Base-by-base conservation (phyloP, 2,888 invertebrate species). In the Heliothis peltigera region DNA sequence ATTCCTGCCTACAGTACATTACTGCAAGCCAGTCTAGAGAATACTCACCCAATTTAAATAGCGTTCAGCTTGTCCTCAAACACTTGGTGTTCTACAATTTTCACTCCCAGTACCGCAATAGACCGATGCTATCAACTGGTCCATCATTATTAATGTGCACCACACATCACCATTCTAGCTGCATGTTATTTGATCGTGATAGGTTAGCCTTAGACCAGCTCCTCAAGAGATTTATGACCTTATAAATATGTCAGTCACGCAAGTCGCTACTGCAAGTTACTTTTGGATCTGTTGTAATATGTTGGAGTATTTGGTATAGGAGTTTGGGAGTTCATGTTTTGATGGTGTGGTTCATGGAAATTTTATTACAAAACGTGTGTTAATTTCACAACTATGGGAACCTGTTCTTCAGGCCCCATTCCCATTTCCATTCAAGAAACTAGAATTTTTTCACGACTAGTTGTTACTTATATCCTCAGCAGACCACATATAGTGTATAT, bases 171-270 rank as follows among this genome's bases (percentile, higher is more conserved):
- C 7, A 63, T 59, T 52, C 35, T 48, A 59, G 70, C 58, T 70
- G 76, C 70, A 75, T 75, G 70, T 63, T 72, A 60, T 68, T 59
- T 48, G 76, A 75, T 72, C 71, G 70, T 72, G 71, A 75, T 75
- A 72, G 76, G 76, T 70, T 70, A 72, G 71, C 28, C 63, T 58
- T 18, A 70, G 71, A 59, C 71, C 46, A 17, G 47, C 49, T 58
- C 21, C 58, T 62, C 35, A 74, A n/a, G 54, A 71, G 87, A 91
- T 90, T 91, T 91, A 91, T 88, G 85, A 81, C 79, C 79, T 84
- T 84, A 88, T 91, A 91, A 91, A 91, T 87, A 89, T 88, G 89
- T 90, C 89, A 86, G 84, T 82, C 80, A 83, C 81, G 76, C 81
- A 79, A 76, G 74, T 65, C 60, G 60, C 35, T 60, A 64, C 44